Evolutionary conservation across 2,113 vertebrate genomes (phyloP), one percentile per base, ranked within the genome.

Genomic region (Anguilla japonica): DNA sequence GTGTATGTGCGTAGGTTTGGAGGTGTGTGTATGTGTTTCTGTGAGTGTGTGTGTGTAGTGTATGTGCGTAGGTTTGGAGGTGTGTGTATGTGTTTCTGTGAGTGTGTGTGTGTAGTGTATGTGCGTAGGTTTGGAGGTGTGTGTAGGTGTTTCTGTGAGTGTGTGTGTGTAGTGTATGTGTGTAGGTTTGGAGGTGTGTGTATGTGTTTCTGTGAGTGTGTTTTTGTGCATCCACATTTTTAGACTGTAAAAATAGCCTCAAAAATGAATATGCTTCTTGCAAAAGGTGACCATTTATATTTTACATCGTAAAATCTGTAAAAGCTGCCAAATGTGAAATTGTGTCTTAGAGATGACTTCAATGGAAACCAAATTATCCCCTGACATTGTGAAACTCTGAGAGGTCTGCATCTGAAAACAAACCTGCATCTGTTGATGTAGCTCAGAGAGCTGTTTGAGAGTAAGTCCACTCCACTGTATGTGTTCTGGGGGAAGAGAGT

Each of bases 11-110:
- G 56, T 14, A 18, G 3, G 4, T 13, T 3, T 40, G 41, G 41
- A 14, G 18, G 81, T 82, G 41, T 82, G 84, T 57, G 84, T 85
- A 46, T 80, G 40, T 41, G 57, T 50, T 18, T 84, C 0, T 84
- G 75, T 82, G 83, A 43, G 82, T 46, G 26, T 26, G 40, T 67
- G 22, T 60, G 57, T 60, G 57, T 60, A 1, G 57, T 60, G 11
- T 60, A 20, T 60, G 11, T 18, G 5, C 40, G n/a, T 34, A 29
- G 7, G 26, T 40, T 53, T 81, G 43, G 6, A 20, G 15, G 80
- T 81, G 80, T 40, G 79, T 13, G 53, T 67, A 6, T 84, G 83
- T 67, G 56, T 83, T 3, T 50, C 18, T 82, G 81, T 56, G 41
- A 41, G 22, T 46, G 41, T 56, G 26, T 46, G 16, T 83, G 82